Percentiles rank a stretch among this genome's conserved stretches.
Conservation (phyloP, 92 coral and sea anemone species). For the Porites rus region DNA sequence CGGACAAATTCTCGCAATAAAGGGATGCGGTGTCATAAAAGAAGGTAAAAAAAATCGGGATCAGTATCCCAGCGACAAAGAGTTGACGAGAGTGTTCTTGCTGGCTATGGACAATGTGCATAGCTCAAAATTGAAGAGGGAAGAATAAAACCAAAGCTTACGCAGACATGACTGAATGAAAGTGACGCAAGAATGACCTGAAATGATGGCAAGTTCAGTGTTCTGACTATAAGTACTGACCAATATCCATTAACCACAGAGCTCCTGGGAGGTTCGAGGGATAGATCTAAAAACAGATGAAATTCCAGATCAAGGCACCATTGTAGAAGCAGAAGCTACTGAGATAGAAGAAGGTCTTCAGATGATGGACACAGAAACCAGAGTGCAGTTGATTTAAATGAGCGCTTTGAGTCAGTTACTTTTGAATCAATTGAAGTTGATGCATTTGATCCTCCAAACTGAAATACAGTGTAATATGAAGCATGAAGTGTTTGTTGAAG, state of each 20-base stretch:
- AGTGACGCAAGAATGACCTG: slow-evolving; percentile 3
- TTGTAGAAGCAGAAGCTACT: slow-evolving; percentile 37
- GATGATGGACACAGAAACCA: neutral
- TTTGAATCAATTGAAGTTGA: slow-evolving; percentile 55
- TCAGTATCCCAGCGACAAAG: slow-evolving; percentile 35
- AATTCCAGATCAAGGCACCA: slow-evolving; percentile 21
- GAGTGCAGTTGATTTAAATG: slow-evolving; percentile 27
- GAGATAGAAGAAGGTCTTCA: slow-evolving; percentile 15
- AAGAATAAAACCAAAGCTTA: slow-evolving; percentile 44
- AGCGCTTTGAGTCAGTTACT: slow-evolving; percentile 53
- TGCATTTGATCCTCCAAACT: neutral
- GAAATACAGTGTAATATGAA: neutral
- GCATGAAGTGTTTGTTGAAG: slow-evolving; percentile 41
- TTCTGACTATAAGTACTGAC: slow-evolving; percentile 41
- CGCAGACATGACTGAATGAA: slow-evolving; percentile 41
- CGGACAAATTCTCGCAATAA: neutral
- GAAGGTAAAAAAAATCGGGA: neutral
- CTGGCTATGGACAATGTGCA: slow-evolving; percentile 22
- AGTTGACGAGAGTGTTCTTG: slow-evolving; percentile 36
- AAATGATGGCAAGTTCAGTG: slow-evolving; percentile 45
- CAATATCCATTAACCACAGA: slow-evolving; percentile 24
- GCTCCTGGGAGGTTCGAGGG: slow-evolving; percentile 10
- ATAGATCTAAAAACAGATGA: slow-evolving; percentile 21
- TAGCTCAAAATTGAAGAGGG: slow-evolving; percentile 16
- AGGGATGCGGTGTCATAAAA: neutral